Base-by-base conservation (phyloP, 2,797 vertebrate genomes). In the Decapterus maruadsi region DNA sequence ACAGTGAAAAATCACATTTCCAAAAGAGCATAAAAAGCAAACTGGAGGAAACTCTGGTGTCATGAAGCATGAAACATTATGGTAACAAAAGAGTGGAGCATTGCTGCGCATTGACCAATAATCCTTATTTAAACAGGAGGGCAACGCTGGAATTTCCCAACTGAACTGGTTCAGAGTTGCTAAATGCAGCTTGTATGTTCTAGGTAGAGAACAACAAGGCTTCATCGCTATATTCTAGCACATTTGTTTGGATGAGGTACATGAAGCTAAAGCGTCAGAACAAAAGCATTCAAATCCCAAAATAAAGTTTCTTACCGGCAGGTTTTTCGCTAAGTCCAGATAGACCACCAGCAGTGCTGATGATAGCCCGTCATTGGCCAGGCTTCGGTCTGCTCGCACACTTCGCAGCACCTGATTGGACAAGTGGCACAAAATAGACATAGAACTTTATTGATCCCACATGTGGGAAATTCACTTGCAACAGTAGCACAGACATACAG, bases 321-420 rank as follows among this genome's bases (percentile, higher is more conserved):
- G 95, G 84, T 98, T 99, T 90, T 96, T 95, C 19, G 97, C 98
- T 0, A 97, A 98, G 91, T 99, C 98, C 92, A 99, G 91, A 85
- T 97, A 97, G 54, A 98, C 92, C 78, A 99, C 94, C 45, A 99
- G 96, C 92, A 99, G 93, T 0, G 97, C 97, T 72, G 98, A 97
- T 2, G 98, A 98, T 55, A 99, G 95, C 14, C 97, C 97, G 11
- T 98, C 96, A 20, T 95, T 95, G 78, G 96, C 95, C 89, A 96
- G 95, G 83, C 96, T 96, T 87, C 96, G 96, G 89, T 98, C 97
- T 69, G 97, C 96, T 50, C 95, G 96, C 78, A 99, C 96, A 64
- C 94, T 97, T 62, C 93, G 92, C 75, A 99, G 93, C 77, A 96
- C 98, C 98, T 99, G 82, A 80, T 74, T 69, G 62, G 64, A 74